Evolutionary conservation across 2,888 invertebrate species (phyloP), one percentile per base, ranked within the genome.

Genomic region (Beris morrisii): DNA sequence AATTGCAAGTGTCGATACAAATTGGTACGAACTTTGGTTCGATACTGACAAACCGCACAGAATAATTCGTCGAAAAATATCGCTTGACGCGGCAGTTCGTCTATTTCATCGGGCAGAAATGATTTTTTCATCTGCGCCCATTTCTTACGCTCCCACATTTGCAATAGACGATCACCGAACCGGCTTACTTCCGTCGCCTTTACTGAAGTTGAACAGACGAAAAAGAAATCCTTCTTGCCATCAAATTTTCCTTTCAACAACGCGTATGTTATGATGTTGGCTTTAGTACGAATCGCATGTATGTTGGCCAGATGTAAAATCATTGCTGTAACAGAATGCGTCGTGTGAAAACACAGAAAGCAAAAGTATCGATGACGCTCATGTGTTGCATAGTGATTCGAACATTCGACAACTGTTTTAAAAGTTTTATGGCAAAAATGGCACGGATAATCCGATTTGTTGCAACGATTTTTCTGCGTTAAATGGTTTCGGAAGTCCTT

Each of bases 21-120:
- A 74, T 93, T 93, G 12, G 86, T 83, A 0, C 88, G 83, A 4
- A 89, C 88, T 78, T 89, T 89, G 0, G 88, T 89, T 22, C 82
- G 83, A 73, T 88, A 92, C 43, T 84, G 82, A 74, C 92, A 93
- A 4, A 86, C 76, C 0, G 85, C 84, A 73, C 92, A 92, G 53
- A 82, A 82, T 0, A 89, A 82, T 2, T 82, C 82, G 6, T 84
- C 84, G 43, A 84, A 83, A 65, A 88, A 85, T 58, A 90, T 88
- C 0, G 87, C 85, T 38, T 84, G 84, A 12, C 86, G 82, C 0
- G 92, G 91, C 53, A 93, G 75, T 12, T 80, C 77, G 13, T 86
- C 82, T 4, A 88, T 82, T 71, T 92, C 90, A 6, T 83, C 82
- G 0, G 90, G 88, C 0, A 83, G 82, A 72, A 79, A 86, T 15